Evolutionary conservation across 2,888 invertebrate genomes (phyloP).

Genomic region (Sesia apiformis): DNA sequence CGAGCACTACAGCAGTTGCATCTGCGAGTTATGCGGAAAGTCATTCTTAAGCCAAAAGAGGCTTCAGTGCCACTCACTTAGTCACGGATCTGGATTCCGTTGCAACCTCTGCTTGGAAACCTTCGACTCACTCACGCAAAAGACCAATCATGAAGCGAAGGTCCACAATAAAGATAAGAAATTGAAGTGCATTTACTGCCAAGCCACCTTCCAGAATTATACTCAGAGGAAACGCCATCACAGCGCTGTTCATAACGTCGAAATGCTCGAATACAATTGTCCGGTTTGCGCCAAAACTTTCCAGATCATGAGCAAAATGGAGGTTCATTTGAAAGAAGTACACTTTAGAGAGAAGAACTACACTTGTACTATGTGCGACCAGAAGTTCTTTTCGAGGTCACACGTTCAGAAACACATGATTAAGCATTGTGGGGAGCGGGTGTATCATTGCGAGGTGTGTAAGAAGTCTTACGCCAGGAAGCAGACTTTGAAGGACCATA

Average conservation of each 20-base stretch:
- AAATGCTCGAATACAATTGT: slow-evolving; percentile 35
- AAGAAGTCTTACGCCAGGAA: slow-evolving; percentile 62
- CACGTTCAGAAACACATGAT: slow-evolving; percentile 69
- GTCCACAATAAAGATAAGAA: slow-evolving; percentile 36
- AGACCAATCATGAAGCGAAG: slow-evolving; percentile 34
- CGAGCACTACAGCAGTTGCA: slow-evolving; percentile 44
- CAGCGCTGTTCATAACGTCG: slow-evolving; percentile 28
- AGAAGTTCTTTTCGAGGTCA: slow-evolving; percentile 63
- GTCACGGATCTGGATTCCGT: slow-evolving; percentile 40
- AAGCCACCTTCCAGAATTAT: slow-evolving; percentile 44
- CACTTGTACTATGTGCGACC: slow-evolving; percentile 60
- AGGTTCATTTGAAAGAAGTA: slow-evolving; percentile 49
- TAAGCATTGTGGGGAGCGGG: slow-evolving; percentile 60
- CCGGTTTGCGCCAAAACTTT: slow-evolving; percentile 46
- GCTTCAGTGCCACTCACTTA: slow-evolving; percentile 38
- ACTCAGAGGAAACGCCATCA: slow-evolving; percentile 41
- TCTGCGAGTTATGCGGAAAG: slow-evolving; percentile 58
- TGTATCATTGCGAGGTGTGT: slow-evolving; percentile 61
- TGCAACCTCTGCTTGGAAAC: slow-evolving; percentile 38
- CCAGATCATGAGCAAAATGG: slow-evolving; percentile 44
- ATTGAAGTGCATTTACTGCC: slow-evolving; percentile 45
- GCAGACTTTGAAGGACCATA: slow-evolving; percentile 49
- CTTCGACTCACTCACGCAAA: slow-evolving; percentile 42
- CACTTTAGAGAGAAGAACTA: slow-evolving; percentile 62
- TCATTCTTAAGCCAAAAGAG: slow-evolving; percentile 50